A percentile compares a stretch with the other conserved stretches of the same genome.
phyloP scores from a whole-genome alignment of 2,113 vertebrate species.

The Hymenochirus boettgeri region DNA sequence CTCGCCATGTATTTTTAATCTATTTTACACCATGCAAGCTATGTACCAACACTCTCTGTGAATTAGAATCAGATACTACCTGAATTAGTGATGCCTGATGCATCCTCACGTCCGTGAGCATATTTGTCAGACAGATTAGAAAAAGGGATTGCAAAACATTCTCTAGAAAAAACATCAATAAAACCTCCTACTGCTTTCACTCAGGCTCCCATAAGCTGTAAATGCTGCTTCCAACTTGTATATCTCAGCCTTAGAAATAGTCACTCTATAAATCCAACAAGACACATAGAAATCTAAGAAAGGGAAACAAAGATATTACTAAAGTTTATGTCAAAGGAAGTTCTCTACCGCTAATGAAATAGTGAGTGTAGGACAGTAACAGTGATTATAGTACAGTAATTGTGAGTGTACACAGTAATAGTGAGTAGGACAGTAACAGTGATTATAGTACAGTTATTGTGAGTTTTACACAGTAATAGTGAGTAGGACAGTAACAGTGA shows the following conservation, averaged over 20 bases:
- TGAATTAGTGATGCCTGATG: constrained; percentile 66
- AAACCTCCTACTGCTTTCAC: constrained; percentile 64
- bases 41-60: constrained; percentile 46
- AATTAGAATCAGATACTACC: constrained; percentile 66
- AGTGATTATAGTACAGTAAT: no score
- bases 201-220: constrained; percentile 59
- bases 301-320: no score
- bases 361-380: no score
- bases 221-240: constrained; percentile 62
- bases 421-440: no score
- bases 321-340: no score
- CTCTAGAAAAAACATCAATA: constrained; percentile 71
- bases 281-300: no score
- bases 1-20: background rate
- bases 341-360: no score
- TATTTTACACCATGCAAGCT: background rate
- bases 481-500: no score
- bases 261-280: no score
- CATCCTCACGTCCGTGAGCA: constrained; percentile 62
- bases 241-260: constrained; percentile 54
- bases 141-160: constrained; percentile 69
- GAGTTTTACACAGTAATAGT: no score
- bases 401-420: no score
- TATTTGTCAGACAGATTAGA: constrained; percentile 65
- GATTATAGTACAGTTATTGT: no score